Percentiles rank a stretch among this genome's conserved stretches.
Evolutionary conservation across 2,113 vertebrate species (phyloP).

Genomic region (Oenanthe oenanthe): DNA sequence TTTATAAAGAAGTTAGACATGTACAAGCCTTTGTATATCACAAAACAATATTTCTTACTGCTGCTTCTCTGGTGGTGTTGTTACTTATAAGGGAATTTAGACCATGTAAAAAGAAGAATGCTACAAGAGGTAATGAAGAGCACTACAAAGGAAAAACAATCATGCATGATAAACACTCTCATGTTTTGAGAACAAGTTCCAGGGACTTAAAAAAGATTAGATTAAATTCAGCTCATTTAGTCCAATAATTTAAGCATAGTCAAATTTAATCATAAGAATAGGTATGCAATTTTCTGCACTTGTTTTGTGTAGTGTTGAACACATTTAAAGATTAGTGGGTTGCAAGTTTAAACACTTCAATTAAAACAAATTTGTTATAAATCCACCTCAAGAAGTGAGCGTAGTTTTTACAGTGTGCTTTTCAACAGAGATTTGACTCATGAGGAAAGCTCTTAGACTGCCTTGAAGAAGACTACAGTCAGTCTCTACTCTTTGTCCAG

Average conservation of each 20-base stretch:
- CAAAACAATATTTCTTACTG: not conserved
- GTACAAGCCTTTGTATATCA: not conserved
- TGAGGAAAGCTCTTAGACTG: not conserved
- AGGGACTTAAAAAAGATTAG: not conserved
- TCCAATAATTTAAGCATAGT: not conserved
- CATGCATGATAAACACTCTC: not conserved
- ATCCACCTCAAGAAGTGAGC: not conserved
- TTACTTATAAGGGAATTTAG: too few relatives aligned
- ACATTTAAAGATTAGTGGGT: not conserved
- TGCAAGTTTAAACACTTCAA: not conserved
- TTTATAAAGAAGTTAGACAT: not conserved
- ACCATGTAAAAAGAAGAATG: not conserved
- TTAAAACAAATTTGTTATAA: not conserved
- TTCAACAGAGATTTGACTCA: not conserved
- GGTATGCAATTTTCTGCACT: not conserved
- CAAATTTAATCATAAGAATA: not conserved
- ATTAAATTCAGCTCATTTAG: conserved; percentile 29
- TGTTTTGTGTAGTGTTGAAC: not conserved
- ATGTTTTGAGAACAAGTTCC: not conserved
- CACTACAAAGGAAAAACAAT: conserved; percentile 14
- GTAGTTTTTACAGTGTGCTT: not conserved
- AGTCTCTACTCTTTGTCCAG: not conserved
- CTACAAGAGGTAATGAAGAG: not conserved
- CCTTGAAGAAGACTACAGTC: not conserved
- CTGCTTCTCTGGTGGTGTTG: not conserved